Evolutionary conservation across 2,888 invertebrate species (phyloP).

Genomic region (Spialia ferax): DNA sequence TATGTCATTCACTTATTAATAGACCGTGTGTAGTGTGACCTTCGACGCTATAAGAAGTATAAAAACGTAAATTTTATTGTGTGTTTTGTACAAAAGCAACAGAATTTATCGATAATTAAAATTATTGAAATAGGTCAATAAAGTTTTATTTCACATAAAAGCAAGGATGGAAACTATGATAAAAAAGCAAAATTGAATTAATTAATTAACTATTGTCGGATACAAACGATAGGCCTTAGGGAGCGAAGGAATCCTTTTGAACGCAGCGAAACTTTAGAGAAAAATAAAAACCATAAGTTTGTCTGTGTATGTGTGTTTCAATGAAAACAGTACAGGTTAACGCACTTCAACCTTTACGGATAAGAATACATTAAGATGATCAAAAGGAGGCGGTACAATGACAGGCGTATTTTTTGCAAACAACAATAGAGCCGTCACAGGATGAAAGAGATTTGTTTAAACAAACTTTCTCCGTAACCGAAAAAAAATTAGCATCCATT

Average conservation of each 20-base stretch:
- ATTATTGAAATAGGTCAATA: neutral
- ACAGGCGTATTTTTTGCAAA: conserved; percentile 41
- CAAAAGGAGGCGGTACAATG: conserved; percentile 16
- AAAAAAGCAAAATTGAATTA: neutral
- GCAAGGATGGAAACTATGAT: too few relatives aligned
- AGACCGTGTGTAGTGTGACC: conserved; percentile 11
- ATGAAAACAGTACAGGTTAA: conserved; percentile 21
- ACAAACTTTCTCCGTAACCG: conserved; percentile 60
- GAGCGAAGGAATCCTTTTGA: conserved; percentile 17
- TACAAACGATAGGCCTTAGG: neutral
- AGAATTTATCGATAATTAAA: conserved; percentile 7
- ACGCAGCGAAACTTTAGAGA: neutral
- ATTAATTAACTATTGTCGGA: neutral
- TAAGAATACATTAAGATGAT: conserved; percentile 2
- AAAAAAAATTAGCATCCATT: conserved; percentile 67
- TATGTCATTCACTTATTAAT: conserved; percentile 21
- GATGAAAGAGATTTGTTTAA: conserved; percentile 54
- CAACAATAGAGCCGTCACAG: conserved; percentile 45
- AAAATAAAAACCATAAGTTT: conserved; percentile 15
- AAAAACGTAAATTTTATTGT: neutral
- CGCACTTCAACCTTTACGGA: conserved; percentile 23
- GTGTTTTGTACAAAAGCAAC: neutral
- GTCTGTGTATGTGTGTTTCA: conserved; percentile 28
- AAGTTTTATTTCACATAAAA: too few relatives aligned
- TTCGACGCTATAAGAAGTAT: neutral